Evolutionary conservation across 2,888 invertebrate species (phyloP).

Genomic region (Cosmorhoe ocellata): DNA sequence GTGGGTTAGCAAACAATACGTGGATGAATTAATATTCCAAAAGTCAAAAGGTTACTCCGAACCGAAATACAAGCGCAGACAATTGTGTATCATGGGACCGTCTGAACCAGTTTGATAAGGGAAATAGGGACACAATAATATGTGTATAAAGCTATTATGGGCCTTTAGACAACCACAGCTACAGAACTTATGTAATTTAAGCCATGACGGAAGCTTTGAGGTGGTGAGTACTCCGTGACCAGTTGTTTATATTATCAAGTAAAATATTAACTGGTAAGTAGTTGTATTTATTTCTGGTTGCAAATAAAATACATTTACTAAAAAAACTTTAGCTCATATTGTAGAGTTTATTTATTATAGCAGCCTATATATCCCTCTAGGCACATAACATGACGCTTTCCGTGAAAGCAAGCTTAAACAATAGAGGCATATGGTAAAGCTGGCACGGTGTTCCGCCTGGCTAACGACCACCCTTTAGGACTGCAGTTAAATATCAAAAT

Average conservation of each 20-base stretch:
- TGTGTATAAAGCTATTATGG: not conserved
- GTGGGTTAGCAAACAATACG: slow-evolving; percentile 25
- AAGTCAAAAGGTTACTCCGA: slow-evolving; percentile 29
- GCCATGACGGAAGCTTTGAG: too few relatives aligned
- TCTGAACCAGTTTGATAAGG: not conserved
- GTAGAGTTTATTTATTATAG: too few relatives aligned
- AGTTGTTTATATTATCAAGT: too few relatives aligned
- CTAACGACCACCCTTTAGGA: slow-evolving; percentile 23
- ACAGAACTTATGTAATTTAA: too few relatives aligned
- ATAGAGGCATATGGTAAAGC: slow-evolving; percentile 20
- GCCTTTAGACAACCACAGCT: too few relatives aligned
- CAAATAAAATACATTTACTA: too few relatives aligned
- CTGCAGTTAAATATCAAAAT: slow-evolving; percentile 21
- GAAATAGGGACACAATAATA: not conserved
- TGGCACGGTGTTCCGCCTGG: slow-evolving; percentile 18
- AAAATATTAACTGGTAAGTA: too few relatives aligned
- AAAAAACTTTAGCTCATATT: too few relatives aligned
- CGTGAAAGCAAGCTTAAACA: slow-evolving; percentile 26
- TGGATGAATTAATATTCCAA: slow-evolving; percentile 30
- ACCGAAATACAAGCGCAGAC: slow-evolving; percentile 14
- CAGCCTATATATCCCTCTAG: not conserved
- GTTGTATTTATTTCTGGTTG: too few relatives aligned
- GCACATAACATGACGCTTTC: slow-evolving; percentile 16
- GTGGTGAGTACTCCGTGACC: too few relatives aligned
- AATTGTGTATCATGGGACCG: slow-evolving; percentile 18